Evolutionary conservation across 2,113 vertebrate species (phyloP).

Genomic region (Antidorcas marsupialis): DNA sequence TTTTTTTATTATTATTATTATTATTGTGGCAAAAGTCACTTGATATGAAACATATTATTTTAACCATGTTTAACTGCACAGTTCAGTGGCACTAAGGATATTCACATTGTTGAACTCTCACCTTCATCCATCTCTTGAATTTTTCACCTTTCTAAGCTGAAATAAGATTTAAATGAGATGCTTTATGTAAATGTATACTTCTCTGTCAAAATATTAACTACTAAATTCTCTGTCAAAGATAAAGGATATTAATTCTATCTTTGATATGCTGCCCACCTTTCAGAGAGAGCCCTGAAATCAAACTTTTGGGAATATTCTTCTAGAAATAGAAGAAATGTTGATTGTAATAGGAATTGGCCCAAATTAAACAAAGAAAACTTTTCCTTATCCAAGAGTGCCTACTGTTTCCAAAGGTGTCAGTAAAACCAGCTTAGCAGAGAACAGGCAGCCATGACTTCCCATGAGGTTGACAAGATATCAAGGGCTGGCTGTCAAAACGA

Average conservation of each 20-base stretch:
- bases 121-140: background rate
- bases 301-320: background rate
- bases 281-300: background rate
- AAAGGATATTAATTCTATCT: background rate
- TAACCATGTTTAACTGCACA: background rate
- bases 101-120: background rate
- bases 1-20: background rate
- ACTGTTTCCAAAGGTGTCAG: background rate
- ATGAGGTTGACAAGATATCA: background rate
- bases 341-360: background rate
- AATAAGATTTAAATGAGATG: background rate
- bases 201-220: background rate
- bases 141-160: background rate
- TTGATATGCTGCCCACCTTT: background rate
- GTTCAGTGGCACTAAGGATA: background rate
- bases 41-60: background rate
- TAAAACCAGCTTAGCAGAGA: background rate
- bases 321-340: slow-evolving; percentile 17
- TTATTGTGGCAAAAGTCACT: background rate
- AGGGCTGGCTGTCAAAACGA: background rate
- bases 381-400: background rate
- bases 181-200: background rate
- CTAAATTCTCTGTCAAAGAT: background rate
- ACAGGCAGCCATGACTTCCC: background rate
- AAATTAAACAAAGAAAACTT: background rate